These are phyloP conservation scores for Leptonema lineaticorne DNA, from an alignment of 1,140 invertebrate genomes.

Conservation along the genomic window DNA sequence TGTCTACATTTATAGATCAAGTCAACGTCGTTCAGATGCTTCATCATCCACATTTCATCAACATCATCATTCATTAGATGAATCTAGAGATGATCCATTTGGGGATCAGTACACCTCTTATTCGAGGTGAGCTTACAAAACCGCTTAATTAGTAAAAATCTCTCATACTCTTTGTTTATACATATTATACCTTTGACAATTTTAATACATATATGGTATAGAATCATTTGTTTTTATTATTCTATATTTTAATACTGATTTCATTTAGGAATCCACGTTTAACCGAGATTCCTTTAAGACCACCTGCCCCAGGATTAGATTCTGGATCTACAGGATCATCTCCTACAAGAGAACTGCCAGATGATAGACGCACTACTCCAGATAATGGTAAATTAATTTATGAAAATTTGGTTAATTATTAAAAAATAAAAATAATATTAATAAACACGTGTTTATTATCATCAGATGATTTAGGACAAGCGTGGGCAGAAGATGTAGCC, in stretches of 20 bases:
- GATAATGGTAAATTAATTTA: slow-evolving; percentile 22
- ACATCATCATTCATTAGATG: slow-evolving; percentile 44
- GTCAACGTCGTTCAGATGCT: slow-evolving; percentile 45
- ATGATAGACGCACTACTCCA: slow-evolving; percentile 37
- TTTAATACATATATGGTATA: too few relatives aligned
- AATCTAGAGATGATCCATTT: slow-evolving; percentile 48
- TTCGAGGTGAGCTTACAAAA: slow-evolving; percentile 43
- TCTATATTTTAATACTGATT: slow-evolving; percentile 15
- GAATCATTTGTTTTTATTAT: neutral
- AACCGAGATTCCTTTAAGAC: slow-evolving; percentile 44
- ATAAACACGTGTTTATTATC: slow-evolving; percentile 4
- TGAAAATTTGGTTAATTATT: neutral
- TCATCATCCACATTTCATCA: slow-evolving; percentile 34
- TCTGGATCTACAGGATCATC: slow-evolving; percentile 53
- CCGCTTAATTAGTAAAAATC: neutral
- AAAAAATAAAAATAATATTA: neutral
- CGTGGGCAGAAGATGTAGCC: slow-evolving; percentile 76
- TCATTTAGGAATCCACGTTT: slow-evolving; percentile 32
- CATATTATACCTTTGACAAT: neutral
- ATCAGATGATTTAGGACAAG: slow-evolving; percentile 55
- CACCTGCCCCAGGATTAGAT: slow-evolving; percentile 43
- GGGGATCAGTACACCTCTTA: slow-evolving; percentile 49
- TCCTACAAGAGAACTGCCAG: slow-evolving; percentile 49
- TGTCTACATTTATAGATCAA: too few relatives aligned
- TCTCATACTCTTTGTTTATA: neutral